A percentile compares a stretch with the other conserved stretches of the same genome.
phyloP scores from a whole-genome alignment of 1,140 invertebrate species.

The Drosophila chauvacae region DNA sequence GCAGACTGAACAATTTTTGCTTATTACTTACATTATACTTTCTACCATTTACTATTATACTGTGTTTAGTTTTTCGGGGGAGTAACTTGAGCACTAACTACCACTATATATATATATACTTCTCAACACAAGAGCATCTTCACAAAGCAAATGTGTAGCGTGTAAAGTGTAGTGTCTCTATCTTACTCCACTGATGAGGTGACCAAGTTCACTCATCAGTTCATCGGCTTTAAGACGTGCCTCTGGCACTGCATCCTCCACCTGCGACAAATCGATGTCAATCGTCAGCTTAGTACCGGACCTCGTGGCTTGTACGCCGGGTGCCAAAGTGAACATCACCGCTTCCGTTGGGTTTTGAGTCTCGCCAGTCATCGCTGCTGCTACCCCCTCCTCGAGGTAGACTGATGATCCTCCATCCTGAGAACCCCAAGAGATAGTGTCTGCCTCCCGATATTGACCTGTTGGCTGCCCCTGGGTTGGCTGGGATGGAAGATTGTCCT shows the following conservation, averaged over 20 bases:
- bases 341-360: too few relatives aligned
- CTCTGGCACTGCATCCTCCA: background rate
- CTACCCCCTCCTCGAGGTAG: background rate
- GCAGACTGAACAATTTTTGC: background rate
- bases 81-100: background rate
- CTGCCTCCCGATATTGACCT: too few relatives aligned
- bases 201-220: background rate
- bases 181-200: background rate
- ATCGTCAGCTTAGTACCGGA: background rate
- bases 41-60: background rate
- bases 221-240: too few relatives aligned
- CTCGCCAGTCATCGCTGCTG: background rate
- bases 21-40: background rate
- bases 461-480: background rate
- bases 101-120: background rate
- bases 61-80: background rate
- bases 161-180: background rate
- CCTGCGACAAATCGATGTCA: background rate
- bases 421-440: too few relatives aligned
- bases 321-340: background rate
- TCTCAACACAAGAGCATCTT: background rate
- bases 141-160: background rate
- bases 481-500: background rate
- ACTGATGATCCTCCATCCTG: background rate
- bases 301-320: background rate